Conservation (phyloP, 2,113 vertebrate genomes). For the Ornithorhynchus anatinus region DNA sequence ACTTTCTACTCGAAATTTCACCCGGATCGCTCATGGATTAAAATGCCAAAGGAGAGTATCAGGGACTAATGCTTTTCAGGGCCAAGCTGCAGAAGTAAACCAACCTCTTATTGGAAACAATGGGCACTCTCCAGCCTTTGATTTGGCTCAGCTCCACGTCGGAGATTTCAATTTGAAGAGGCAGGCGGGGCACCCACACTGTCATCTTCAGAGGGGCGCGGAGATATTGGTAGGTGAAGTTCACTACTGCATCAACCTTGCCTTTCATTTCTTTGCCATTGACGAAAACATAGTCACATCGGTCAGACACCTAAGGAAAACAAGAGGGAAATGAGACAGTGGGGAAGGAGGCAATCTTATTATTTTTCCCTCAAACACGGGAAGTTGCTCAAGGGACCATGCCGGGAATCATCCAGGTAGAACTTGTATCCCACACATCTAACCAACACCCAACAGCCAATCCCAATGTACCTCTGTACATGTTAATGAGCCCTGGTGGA, state of each 20-base stretch:
- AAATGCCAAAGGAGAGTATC: no score
- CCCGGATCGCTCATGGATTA: no score
- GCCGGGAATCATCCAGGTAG: neutral
- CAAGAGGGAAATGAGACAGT: neutral
- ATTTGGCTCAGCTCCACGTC: slow-evolving; percentile 96
- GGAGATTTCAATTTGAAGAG: slow-evolving; percentile 94
- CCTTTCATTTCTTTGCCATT: slow-evolving; percentile 97
- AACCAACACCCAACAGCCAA: neutral
- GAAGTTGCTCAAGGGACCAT: neutral
- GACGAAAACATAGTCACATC: slow-evolving; percentile 93
- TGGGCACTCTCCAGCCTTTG: slow-evolving; percentile 92
- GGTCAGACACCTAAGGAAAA: slow-evolving; percentile 84
- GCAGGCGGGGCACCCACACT: slow-evolving; percentile 93
- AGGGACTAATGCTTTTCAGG: no score
- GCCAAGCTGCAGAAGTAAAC: no score
- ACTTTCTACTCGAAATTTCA: no score
- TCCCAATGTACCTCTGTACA: neutral
- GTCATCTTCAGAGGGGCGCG: slow-evolving; percentile 84
- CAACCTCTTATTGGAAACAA: slow-evolving; percentile 83
- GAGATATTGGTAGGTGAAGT: slow-evolving; percentile 91
- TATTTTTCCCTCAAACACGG: accelerated
- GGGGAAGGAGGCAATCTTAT: neutral
- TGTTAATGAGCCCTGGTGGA: neutral
- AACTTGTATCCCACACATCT: neutral
- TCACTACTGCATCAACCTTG: slow-evolving; percentile 83